Evolutionary conservation across 2,113 vertebrate species (phyloP).

Genomic region (Smithornis capensis): DNA sequence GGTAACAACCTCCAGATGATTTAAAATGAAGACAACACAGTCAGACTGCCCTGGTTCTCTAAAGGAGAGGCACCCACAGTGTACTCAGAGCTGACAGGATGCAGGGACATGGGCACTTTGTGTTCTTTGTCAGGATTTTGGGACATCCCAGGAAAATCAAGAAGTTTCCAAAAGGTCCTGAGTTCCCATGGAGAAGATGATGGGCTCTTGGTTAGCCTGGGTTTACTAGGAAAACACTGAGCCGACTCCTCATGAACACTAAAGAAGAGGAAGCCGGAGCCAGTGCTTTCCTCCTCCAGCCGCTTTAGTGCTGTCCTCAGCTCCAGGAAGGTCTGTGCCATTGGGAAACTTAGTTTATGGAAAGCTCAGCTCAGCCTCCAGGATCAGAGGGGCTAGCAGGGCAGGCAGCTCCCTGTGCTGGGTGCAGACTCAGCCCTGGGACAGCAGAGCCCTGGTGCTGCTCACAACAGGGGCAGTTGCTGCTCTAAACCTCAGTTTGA

Average conservation of each 20-base stretch:
- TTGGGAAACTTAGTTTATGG: neutral
- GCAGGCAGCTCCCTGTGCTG: neutral
- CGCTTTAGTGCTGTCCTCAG: rapidly evolving
- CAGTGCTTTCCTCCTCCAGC: neutral
- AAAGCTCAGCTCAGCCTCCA: neutral
- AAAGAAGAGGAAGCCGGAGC: neutral
- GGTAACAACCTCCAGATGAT: neutral
- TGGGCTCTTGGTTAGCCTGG: neutral
- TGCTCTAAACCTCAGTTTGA: neutral
- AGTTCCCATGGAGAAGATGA: neutral
- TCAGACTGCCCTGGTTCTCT: neutral
- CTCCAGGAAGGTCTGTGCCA: neutral
- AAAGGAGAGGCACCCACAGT: rapidly evolving
- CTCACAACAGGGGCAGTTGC: neutral
- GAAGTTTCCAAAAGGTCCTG: neutral
- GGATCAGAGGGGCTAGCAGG: neutral
- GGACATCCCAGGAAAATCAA: neutral
- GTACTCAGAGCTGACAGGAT: neutral
- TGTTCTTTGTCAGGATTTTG: neutral
- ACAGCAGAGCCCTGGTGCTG: neutral
- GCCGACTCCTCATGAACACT: neutral
- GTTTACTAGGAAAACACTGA: neutral
- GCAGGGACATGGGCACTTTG: rapidly evolving
- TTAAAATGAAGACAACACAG: neutral
- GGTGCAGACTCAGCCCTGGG: neutral